Evolutionary conservation across 1,140 invertebrate genomes (phyloP), one percentile per base, ranked within the genome.

Genomic region (Ceratoteleas bidentatus): DNA sequence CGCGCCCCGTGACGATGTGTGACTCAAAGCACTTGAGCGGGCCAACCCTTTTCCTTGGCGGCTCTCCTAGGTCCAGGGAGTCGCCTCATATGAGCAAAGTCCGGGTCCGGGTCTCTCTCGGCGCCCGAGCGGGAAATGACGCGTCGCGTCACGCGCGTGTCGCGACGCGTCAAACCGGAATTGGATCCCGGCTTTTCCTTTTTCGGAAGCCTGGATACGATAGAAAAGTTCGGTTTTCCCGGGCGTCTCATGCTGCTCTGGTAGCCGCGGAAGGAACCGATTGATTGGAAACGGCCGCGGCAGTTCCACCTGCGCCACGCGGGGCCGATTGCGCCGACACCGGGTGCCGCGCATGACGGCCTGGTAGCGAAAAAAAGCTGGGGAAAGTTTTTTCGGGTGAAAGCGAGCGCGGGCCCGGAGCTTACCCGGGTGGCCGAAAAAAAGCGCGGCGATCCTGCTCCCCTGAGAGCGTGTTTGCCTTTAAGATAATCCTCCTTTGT

Each of bases 191-290:
- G 34, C 49, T 74, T 84, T 84, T 74, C 65, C 62, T 68, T 79
- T 78, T 79, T 75, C 40, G 84, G 65, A 82, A 83, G 69, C 81
- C 60, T 65, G 81, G 83, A 85, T 85, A 83, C 86, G 87, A 89
- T 90, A 88, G 90, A 87, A 90, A 90, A 90, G 88, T 91, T 92
- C 90, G 90, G 86, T 91, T 92, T 91, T 92, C 90, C 90, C 89
- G 61, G 43, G 32, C 80, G 60, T 80, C 76, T 91, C 85, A 90
- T 92, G 89, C 68, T 92, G 13, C 89, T 90, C 91, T 92, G 91
- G 84, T 92, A 91, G 76, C 82, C 80, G 87, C 90, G 89, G 89
- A 91, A 92, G 89, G 87, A 87, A 79, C 89, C 90, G 90, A 92
- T 92, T 92, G 91, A 92, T 92, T 91, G 91, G 89, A 92, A 91